Conservation (phyloP, 2,797 vertebrate species). For the Spheniscus humboldti region DNA sequence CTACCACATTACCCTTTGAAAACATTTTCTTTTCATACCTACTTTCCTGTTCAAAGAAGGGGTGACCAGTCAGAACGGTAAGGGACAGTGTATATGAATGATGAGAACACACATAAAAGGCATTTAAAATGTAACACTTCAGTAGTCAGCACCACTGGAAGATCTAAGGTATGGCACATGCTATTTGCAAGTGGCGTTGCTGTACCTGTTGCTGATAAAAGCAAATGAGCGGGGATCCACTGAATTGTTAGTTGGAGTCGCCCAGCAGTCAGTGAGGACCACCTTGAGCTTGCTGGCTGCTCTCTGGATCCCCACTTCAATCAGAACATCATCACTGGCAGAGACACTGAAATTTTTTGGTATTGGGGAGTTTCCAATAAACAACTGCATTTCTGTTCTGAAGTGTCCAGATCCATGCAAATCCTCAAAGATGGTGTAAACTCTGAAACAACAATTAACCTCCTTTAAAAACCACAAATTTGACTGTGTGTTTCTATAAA, state of each 20-base stretch:
- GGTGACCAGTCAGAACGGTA: neutral
- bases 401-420: conserved; percentile 80
- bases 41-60: neutral
- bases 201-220: conserved; percentile 85
- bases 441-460: conserved; percentile 65
- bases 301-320: conserved; percentile 83
- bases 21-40: neutral
- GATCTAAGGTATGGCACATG: neutral
- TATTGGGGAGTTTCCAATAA: conserved; percentile 77
- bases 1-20: neutral
- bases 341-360: conserved; percentile 82
- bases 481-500: neutral
- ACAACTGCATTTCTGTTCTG: conserved; percentile 80
- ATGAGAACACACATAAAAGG: neutral
- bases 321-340: conserved; percentile 76
- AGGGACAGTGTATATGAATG: neutral
- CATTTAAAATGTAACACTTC: neutral
- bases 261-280: conserved; percentile 88
- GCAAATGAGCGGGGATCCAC: conserved; percentile 32
- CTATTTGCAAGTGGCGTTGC: neutral
- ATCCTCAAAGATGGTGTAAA: conserved; percentile 75
- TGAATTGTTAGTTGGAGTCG: conserved; percentile 78
- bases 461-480: neutral
- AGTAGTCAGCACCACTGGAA: neutral
- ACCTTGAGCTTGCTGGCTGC: conserved; percentile 80